Evolutionary conservation across 2,888 invertebrate genomes (phyloP), one percentile per base, ranked within the genome.

Genomic region (Archaeoteleia sp.): DNA sequence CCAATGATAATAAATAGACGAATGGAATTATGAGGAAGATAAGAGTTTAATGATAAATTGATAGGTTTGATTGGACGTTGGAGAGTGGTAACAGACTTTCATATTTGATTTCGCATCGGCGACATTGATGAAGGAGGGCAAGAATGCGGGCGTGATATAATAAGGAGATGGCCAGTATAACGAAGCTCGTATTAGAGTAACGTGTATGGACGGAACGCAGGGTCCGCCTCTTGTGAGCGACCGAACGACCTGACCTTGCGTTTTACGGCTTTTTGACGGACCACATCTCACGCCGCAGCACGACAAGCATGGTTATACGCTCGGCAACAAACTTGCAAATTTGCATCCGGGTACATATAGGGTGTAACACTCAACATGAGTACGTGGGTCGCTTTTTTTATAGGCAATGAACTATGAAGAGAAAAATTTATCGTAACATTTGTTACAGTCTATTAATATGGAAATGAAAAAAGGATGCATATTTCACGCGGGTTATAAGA

Each of bases 271-370:
- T 71, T 71, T 71, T 83, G 83, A 84, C 83, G 82, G 82, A 82
- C 83, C 82, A 81, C 83, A 83, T 84, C 82, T 84, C 83, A 82
- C 84, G 80, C 78, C 79, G 73, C 70, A n/a, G 76, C 65, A 76
- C 76, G 73, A 76, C 76, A n/a, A 74, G 63, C 69, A 58, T 67
- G 63, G 66, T 65, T 70, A 65, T 74, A 76, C 71, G 78, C 76
- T 77, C 73, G 77, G 78, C 78, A 79, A 83, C 80, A 81, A 80
- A 81, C 77, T 82, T 79, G 78, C 81, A 73, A 81, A 82, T 81
- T 82, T 81, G 79, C 81, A 82, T 82, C 77, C 76, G 73, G 73
- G 72, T 69, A 72, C 72, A 70, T 69, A 32, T 29, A 25, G 35
- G 49, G 42, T 40, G 45, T 51, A 57, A 61, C 29, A 46, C 51